These are phyloP conservation scores for Eciton burchellii DNA, from an alignment of 1,140 invertebrate species.

Conservation along the genomic window DNA sequence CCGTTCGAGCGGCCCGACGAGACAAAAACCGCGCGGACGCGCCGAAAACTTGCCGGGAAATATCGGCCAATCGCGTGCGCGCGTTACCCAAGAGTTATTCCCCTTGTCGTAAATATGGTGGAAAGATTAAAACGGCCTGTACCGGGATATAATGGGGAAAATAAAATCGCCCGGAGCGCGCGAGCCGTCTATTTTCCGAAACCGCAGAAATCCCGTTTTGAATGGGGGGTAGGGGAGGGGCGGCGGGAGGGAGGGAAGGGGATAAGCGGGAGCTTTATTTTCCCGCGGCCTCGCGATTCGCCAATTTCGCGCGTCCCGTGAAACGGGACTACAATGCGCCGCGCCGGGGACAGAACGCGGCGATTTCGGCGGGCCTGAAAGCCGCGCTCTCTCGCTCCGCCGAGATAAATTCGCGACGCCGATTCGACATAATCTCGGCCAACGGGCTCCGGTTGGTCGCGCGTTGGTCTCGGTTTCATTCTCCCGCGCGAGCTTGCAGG, in stretches of 20 bases:
- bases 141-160: slow-evolving; percentile 7
- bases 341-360: background rate
- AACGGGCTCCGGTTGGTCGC: slow-evolving; percentile 11
- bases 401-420: slow-evolving; percentile 50
- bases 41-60: background rate
- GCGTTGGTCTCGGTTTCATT: slow-evolving; percentile 68
- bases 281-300: background rate
- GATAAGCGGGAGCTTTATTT: slow-evolving; percentile 42
- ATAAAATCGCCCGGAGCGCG: slow-evolving; percentile 4
- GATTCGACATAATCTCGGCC: slow-evolving; percentile 55
- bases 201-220: slow-evolving; percentile 32
- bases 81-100: background rate
- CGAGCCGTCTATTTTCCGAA: slow-evolving; percentile 11
- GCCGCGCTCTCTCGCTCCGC: slow-evolving; percentile 3
- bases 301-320: slow-evolving; percentile 19
- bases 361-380: background rate
- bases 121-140: slow-evolving; percentile 14
- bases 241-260: no score
- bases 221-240: no score
- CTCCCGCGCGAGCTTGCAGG: slow-evolving; percentile 14
- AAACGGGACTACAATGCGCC: slow-evolving; percentile 31
- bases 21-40: no score
- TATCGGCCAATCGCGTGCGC: background rate
- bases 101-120: background rate
- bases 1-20: no score